Evolutionary conservation across 2,888 invertebrate species (phyloP), one percentile per base, ranked within the genome.

Genomic region (Hirudinaria manillensis): DNA sequence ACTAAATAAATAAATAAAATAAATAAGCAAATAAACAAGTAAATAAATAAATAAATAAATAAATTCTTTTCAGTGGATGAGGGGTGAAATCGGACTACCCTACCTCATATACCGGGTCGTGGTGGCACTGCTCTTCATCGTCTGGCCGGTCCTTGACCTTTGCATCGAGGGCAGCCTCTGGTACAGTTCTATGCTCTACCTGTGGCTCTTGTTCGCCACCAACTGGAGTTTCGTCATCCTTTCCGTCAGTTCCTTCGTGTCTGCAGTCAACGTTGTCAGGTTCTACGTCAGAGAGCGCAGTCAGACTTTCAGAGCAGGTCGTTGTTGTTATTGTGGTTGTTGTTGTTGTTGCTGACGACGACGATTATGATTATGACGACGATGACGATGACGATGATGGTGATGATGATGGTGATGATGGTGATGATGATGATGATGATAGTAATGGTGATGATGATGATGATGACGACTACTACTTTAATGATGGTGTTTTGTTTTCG

Each of bases 171-270:
- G 81, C 0, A 76, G 77, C 65, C 76, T 75, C 34, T 83, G 81
- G 77, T 83, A 82, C 79, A 77, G 77, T 65, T 80, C 80, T 45
- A 77, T 80, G 32, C 76, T 79, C 4, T 80, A 79, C 77, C 78
- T 80, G 7, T 83, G 82, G 80, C 79, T 83, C 21, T 80, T 83
- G 24, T 83, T 82, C 76, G 83, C 83, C 51, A 83, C 83, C 56
- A 83, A 83, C 80, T 83, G 83, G 83, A 81, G 82, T 76, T 81
- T 83, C 76, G 68, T 81, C 10, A 76, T 82, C 24, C 79, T 83
- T n/a, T 80, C 78, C 21, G 1, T 82, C 10, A 80, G 80, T 6
- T 76, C 80, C 21, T 32, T 82, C n/a, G 73, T 81, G 55, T 81
- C 80, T 72, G 81, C 82, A 1, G 70, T 80, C 53, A 80, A 80